These are phyloP conservation scores for Macropis europaea DNA, from an alignment of 2,888 invertebrate genomes.

Conservation along the genomic window DNA sequence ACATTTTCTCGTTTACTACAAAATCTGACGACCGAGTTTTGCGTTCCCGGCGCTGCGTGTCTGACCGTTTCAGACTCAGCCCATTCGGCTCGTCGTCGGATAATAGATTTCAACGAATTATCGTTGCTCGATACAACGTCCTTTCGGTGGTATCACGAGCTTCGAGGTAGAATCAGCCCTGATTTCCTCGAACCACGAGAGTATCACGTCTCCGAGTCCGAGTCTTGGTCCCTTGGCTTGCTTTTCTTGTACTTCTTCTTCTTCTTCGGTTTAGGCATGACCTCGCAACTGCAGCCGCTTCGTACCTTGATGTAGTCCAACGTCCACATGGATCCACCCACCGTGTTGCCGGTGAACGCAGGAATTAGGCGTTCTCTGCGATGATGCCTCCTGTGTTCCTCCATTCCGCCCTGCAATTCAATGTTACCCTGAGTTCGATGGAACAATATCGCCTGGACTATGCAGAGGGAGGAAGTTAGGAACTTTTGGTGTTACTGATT, in stretches of 20 bases:
- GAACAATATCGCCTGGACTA: too few species aligned
- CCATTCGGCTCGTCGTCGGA: not conserved
- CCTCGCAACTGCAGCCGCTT: conserved; percentile 92
- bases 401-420: conserved; percentile 77
- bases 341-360: conserved; percentile 81
- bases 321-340: conserved; percentile 82
- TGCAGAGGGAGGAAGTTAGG: too few species aligned
- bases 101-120: not conserved
- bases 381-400: conserved; percentile 76
- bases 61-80: not conserved
- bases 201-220: conserved; percentile 55
- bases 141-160: conserved; percentile 22
- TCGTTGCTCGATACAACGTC: not conserved
- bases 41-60: not conserved
- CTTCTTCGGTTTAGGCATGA: conserved; percentile 83
- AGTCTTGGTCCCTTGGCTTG: conserved; percentile 57
- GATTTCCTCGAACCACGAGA: conserved; percentile 8
- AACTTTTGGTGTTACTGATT: too few species aligned
- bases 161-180: conserved; percentile 16
- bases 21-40: conserved; percentile 14
- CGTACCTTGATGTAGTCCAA: conserved; percentile 91
- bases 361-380: conserved; percentile 78
- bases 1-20: conserved; percentile 40
- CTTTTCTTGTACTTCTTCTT: conserved; percentile 76
- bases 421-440: too few species aligned